Base-by-base conservation (phyloP, 2,888 invertebrate genomes). In the Branchellion lobata region DNA sequence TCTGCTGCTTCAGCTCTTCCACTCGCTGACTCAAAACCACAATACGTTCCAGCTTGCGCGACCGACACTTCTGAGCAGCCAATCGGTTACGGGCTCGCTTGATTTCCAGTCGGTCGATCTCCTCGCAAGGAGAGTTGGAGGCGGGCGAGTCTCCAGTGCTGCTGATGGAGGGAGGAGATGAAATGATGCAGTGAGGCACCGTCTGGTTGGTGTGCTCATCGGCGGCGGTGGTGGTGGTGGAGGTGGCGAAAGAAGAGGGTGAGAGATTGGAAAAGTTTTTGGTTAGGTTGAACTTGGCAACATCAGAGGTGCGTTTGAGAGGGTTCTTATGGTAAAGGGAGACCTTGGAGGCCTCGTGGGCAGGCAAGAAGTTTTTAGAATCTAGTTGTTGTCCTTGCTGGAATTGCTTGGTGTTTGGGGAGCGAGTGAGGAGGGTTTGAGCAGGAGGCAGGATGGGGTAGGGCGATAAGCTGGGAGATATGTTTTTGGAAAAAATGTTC, bases 51-150 rank as follows among this genome's bases (percentile, higher is more conserved):
- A 99, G 90, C 88, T 99, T 99, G 83, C 97, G 91, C 85, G 94
- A 93, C 83, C 99, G 91, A 88, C 98, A 99, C 86, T 98, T 98
- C 75, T 95, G 95, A 1, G 99, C 99, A 21, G 98, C 98, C 78
- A 97, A 92, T 83, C 98, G 92, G 88, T 99, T 99, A 84, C 98
- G 90, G 87, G 95, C 94, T 68, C 98, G 89, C 88, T 99, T 99
- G 80, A 98, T 90, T 88, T 99, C 98, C 83, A 98, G 89, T 87
- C 99, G 98, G 86, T 96, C 94, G 85, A 92, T 91, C 88, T 98
- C 98, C 88, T 99, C 96, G 79, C 91, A 91, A 86, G 93, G 95
- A 96, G 97, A 96, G 88, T 97, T 93, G 83, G 97, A 96, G 33
- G 96, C 96, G 5, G 86, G 86, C 8, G 77, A 77, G n/a, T n/a